Conservation (phyloP, 2,888 invertebrate genomes). For the Mellilla xanthometata region DNA sequence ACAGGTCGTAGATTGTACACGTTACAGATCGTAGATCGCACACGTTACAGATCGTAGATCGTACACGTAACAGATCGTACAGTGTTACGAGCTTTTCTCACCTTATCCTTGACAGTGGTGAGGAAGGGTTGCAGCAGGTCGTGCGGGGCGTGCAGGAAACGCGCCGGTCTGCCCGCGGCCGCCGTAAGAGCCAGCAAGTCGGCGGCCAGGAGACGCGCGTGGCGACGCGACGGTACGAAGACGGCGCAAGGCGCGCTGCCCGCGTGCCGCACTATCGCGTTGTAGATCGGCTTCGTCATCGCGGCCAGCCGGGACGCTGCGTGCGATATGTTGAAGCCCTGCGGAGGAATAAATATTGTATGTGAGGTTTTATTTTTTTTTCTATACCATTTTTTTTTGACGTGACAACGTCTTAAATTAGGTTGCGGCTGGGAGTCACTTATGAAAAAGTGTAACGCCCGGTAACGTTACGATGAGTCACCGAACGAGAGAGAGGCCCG, state of each 20-base stretch:
- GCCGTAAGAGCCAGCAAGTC: constrained; percentile 97
- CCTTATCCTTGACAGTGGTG: constrained; percentile 93
- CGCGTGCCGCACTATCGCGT: constrained; percentile 92
- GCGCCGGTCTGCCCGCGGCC: constrained; percentile 91
- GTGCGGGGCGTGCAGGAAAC: constrained; percentile 94
- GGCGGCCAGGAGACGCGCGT: constrained; percentile 96
- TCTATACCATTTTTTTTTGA: no score
- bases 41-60: no score
- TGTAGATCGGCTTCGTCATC: constrained; percentile 99
- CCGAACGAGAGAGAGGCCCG: no score
- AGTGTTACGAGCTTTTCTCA: no score
- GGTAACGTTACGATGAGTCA: no score
- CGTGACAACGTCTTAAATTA: no score
- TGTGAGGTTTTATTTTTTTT: no score
- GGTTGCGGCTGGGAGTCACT: no score
- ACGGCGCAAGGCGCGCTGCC: constrained; percentile 93
- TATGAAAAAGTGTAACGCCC: no score
- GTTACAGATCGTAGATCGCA: no score
- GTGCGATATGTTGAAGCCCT: constrained; percentile 98
- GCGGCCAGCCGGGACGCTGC: constrained; percentile 97
- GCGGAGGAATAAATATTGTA: constrained; percentile 27
- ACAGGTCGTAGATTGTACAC: no score
- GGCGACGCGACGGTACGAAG: constrained; percentile 95
- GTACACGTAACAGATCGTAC: no score
- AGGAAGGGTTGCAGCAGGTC: constrained; percentile 95